Evolutionary conservation across 2,888 invertebrate species (phyloP), one percentile per base, ranked within the genome.

Genomic region (Orchesella flavescens): DNA sequence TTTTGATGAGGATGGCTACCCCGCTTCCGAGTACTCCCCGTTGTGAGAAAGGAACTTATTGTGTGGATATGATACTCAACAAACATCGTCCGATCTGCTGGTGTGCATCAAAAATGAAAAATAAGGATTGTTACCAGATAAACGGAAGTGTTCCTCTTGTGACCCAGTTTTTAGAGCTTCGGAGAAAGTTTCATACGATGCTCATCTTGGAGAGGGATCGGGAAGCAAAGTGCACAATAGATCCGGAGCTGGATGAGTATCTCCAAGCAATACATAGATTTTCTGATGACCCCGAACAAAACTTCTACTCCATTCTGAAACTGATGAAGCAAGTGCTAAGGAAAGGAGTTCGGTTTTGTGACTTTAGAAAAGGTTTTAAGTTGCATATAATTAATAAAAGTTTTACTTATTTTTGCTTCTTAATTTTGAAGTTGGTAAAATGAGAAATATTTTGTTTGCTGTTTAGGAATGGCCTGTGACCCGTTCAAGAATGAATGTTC

Each of bases 301-400:
- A 74, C 44, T 74, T 24, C 15, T n/a, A 15, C 17, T 23, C 19
- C 9, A 74, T 74, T 24, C 46, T 63, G n/a, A 44, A 24, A 9
- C 7, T 23, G 3, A 74, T 74, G 74, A 74, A 74, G 53, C 61
- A 61, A 23, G 63, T 74, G 13, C 17, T 74, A 9, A 53, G 74
- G 61, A 63, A 17, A 23, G 23, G n/a, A 12, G 63, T 49, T 3
- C 19, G 53, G n/a, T 63, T 74, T 24, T 74, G 74, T 49, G 74
- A 74, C 24, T 74, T 74, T 74, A 19, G 74, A 17, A 74, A 74
- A 23, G 74, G 74, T 17, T n/a, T n/a, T n/a, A n/a, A n/a, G n/a
- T n/a, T n/a, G n/a, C n/a, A n/a, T n/a, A n/a, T n/a, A n/a, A n/a
- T n/a, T n/a, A n/a, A n/a, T n/a, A n/a, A n/a, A n/a, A n/a, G n/a